Conservation (phyloP, 35 echinoderm and acorn worm species). For the Patiria miniata region DNA sequence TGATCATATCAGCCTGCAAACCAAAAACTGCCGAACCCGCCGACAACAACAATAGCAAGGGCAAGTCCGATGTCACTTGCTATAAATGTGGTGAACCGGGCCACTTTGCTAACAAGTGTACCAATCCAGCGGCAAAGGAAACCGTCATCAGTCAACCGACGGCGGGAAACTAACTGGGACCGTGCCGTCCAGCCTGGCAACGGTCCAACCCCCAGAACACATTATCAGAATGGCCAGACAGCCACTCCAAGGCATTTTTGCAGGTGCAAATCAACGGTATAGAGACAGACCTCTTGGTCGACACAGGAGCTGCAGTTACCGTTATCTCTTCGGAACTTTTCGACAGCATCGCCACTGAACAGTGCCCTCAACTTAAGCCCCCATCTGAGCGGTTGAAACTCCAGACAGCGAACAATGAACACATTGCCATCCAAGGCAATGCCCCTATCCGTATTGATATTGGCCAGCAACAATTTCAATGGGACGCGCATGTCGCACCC, state of each 20-base stretch:
- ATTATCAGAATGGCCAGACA: background rate
- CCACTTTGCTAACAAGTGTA: background rate
- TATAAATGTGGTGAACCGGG: conserved; percentile 28
- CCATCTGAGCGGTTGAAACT: background rate
- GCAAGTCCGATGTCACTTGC: background rate
- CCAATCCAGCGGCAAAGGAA: background rate
- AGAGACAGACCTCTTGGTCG: conserved; percentile 9
- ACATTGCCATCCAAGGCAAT: background rate
- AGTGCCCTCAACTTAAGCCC: background rate
- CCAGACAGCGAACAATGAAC: conserved; percentile 21
- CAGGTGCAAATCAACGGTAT: background rate
- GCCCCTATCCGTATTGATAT: background rate
- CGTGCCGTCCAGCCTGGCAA: conserved; percentile 25
- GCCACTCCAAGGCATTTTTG: background rate
- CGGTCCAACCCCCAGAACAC: background rate
- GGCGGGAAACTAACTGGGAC: conserved; percentile 51
- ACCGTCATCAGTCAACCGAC: background rate
- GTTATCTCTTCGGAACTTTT: background rate
- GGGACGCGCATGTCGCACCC: conserved; percentile 46
- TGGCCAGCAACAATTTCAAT: conserved; percentile 17
- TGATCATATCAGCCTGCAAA: background rate
- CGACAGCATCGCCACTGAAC: background rate
- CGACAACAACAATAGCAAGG: background rate
- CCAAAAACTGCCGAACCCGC: background rate
- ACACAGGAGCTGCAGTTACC: background rate